These are phyloP conservation scores for Athrips mouffetella DNA, from an alignment of 2,888 invertebrate genomes.

Conservation along the genomic window DNA sequence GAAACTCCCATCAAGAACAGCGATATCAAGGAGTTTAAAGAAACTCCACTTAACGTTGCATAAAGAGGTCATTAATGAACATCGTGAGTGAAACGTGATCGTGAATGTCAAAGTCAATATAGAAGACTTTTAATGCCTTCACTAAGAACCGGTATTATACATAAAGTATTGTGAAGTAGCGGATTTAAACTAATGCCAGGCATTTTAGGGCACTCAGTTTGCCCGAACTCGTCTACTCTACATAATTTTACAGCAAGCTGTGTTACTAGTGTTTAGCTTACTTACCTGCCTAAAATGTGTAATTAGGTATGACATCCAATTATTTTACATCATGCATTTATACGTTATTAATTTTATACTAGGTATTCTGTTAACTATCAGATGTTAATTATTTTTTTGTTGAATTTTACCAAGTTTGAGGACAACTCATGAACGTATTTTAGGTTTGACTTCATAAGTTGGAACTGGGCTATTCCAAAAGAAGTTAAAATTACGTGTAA, in stretches of 20 bases:
- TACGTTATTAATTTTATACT: not conserved
- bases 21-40: constrained; percentile 50
- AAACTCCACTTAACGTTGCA: constrained; percentile 53
- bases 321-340: no score
- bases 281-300: not conserved
- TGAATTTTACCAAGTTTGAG: not conserved
- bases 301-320: not conserved
- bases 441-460: not conserved
- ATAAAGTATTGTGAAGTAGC: not conserved
- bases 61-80: no score
- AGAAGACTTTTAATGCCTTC: no score
- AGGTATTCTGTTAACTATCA: not conserved
- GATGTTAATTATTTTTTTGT: not conserved
- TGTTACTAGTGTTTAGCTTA: not conserved
- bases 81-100: no score
- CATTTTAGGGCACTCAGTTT: no score
- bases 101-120: no score
- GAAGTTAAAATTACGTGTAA: not conserved
- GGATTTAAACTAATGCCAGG: no score
- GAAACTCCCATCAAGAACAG: constrained; percentile 37
- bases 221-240: no score
- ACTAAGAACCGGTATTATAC: no score
- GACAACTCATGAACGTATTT: not conserved
- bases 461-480: not conserved
- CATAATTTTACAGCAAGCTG: not conserved